Evolutionary conservation across 2,113 vertebrate genomes (phyloP), one percentile per base, ranked within the genome.

Genomic region (Toxostoma redivivum): DNA sequence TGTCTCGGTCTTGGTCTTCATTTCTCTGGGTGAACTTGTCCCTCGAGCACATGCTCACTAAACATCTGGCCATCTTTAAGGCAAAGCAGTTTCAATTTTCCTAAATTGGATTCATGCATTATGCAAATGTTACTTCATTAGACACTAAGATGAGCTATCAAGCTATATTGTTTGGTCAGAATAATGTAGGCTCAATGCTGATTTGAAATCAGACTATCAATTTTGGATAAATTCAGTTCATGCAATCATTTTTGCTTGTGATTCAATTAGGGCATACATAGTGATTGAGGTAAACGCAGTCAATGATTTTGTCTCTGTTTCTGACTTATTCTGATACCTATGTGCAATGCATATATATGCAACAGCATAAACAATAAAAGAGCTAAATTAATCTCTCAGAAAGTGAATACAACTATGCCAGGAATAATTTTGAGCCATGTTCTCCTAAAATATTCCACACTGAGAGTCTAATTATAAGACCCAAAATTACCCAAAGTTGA

Each of bases 81-180:
- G 78, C 86, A 80, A 86, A 72, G 44, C 64, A 95, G 78, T 88
- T 95, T 82, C 87, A 78, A 21, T 92, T 95, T 96, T 86, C 90
- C 94, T 92, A 94, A 97, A 94, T 37, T 94, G 73, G 77, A 35
- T 95, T 91, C 66, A 91, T 96, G 88, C 73, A 94, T 96, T 95
- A 78, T 67, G 67, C 90, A 94, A 92, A 88, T 7, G 2, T 88
- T 88, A 73, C 77, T 83, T 97, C 92, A 83, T 91, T 91, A 96
- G 80, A 89, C 79, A 86, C 72, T 84, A 89, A 90, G 86, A 91
- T 82, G 83, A 92, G 92, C 78, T 71, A 90, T 97, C 91, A 96
- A 93, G 79, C 65, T 94, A 57, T 90, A 94, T 94, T 97, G 96
- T 97, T 94, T 95, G 94, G 92, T 95, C 92, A 96, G 91, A 95